These are phyloP conservation scores for Eristalinus aeneus DNA, from an alignment of 2,888 invertebrate genomes.

Conservation along the genomic window DNA sequence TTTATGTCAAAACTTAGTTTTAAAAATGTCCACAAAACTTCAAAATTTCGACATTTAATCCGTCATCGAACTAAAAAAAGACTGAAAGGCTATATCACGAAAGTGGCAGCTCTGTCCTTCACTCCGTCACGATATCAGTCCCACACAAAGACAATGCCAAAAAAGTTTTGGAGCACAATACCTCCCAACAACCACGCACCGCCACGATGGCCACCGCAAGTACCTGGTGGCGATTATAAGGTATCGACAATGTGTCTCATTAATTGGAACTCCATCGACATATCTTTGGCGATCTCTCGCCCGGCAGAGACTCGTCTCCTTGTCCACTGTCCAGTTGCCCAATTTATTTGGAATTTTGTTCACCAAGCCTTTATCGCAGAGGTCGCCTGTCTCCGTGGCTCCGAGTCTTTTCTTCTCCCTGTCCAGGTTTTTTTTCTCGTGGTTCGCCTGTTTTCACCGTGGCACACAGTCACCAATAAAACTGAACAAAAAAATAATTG, in stretches of 20 bases:
- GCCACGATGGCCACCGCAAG: background rate
- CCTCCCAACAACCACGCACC: background rate
- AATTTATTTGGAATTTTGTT: constrained; percentile 69
- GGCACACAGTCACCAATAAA: constrained; percentile 62
- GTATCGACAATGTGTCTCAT: constrained; percentile 70
- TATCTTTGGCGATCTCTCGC: constrained; percentile 62
- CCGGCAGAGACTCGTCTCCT: constrained; percentile 18
- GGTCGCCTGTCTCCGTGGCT: constrained; percentile 26
- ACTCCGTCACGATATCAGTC: background rate
- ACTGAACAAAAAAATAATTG: constrained; percentile 65
- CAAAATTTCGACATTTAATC: too few relatives aligned
- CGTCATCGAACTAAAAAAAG: too few relatives aligned
- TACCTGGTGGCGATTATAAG: constrained; percentile 68
- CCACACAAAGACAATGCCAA: background rate
- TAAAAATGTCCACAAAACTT: too few relatives aligned
- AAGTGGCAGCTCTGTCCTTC: background rate
- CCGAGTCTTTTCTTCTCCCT: background rate
- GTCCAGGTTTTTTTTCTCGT: background rate
- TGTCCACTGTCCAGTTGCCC: constrained; percentile 53
- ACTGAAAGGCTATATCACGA: background rate
- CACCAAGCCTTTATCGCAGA: constrained; percentile 46
- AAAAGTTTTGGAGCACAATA: background rate
- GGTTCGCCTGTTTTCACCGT: background rate
- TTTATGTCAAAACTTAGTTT: too few relatives aligned
- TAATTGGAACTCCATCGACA: constrained; percentile 71